Conservation (phyloP, 2,888 invertebrate species). For the Onthophagus sagittarius region DNA sequence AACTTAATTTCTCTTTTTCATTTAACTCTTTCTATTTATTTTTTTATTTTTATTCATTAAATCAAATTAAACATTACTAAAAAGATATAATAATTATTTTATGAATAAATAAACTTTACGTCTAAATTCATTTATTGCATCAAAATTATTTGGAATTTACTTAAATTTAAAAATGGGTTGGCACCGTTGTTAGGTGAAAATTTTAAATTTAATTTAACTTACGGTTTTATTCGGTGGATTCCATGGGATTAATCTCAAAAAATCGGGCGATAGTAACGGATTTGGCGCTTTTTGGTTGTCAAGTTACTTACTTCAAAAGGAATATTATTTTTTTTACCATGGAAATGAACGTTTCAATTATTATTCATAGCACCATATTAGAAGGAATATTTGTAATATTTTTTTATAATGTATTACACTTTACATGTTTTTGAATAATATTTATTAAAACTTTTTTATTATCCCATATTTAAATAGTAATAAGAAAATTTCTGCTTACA, state of each 20-base stretch:
- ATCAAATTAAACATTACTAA: too few relatives aligned
- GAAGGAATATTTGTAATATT: too few relatives aligned
- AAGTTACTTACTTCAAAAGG: not conserved
- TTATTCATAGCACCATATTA: not conserved
- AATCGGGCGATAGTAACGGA: not conserved
- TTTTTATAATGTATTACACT: too few relatives aligned
- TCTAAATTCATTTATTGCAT: too few relatives aligned
- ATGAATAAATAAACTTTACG: too few relatives aligned
- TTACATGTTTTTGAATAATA: too few relatives aligned
- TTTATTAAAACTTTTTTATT: too few relatives aligned
- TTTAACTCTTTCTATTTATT: constrained; percentile 64
- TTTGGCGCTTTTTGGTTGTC: not conserved
- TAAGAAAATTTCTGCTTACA: too few relatives aligned
- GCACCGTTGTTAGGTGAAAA: not conserved
- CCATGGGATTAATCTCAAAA: not conserved
- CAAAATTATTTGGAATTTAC: too few relatives aligned
- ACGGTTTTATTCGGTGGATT: not conserved
- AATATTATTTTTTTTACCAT: not conserved
- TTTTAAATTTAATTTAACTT: not conserved
- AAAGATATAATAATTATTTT: too few relatives aligned
- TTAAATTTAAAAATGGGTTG: not conserved
- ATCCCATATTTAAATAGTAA: too few relatives aligned
- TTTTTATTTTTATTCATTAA: constrained; percentile 48
- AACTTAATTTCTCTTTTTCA: constrained; percentile 52
- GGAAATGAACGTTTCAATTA: not conserved